Evolutionary conservation across 23 tunicate species (phyloP).

Genomic region (Halocynthia aurantium): DNA sequence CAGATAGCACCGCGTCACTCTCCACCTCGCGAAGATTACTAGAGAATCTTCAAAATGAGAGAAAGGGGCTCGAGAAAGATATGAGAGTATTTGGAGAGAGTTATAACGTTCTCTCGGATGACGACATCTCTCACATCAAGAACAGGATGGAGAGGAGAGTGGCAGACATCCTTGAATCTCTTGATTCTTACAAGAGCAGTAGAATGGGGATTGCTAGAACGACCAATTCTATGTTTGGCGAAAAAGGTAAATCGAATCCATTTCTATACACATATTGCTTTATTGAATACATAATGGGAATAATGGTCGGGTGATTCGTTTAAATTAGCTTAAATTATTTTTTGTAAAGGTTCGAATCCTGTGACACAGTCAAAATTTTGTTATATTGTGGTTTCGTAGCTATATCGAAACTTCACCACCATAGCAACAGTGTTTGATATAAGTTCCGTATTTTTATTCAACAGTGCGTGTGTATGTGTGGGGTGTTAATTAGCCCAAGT

Average conservation of each 20-base stretch:
- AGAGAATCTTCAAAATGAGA: conserved; percentile 11
- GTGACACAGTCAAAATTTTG: no score
- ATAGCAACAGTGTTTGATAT: no score
- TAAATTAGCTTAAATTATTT: no score
- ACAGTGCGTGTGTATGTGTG: no score
- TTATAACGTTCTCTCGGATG: conserved; percentile 18
- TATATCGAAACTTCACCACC: no score
- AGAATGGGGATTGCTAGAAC: conserved; percentile 4
- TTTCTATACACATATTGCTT: no score
- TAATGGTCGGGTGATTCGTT: no score
- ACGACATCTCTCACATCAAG: conserved; percentile 8
- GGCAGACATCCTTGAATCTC: conserved; percentile 13
- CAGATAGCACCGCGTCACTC: background rate
- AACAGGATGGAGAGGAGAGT: conserved; percentile 17
- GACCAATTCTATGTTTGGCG: conserved; percentile 14
- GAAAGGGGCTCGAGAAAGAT: conserved; percentile 8
- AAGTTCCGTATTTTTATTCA: no score
- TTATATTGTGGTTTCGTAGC: no score
- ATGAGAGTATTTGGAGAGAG: conserved; percentile 31
- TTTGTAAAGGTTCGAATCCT: no score
- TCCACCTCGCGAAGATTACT: background rate
- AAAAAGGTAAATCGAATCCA: background rate
- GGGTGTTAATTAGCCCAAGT: no score
- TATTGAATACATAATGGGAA: no score
- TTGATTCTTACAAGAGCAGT: conserved; percentile 17